Evolutionary conservation across 2,113 vertebrate genomes (phyloP), one percentile per base, ranked within the genome.

Genomic region (Sylvia atricapilla): DNA sequence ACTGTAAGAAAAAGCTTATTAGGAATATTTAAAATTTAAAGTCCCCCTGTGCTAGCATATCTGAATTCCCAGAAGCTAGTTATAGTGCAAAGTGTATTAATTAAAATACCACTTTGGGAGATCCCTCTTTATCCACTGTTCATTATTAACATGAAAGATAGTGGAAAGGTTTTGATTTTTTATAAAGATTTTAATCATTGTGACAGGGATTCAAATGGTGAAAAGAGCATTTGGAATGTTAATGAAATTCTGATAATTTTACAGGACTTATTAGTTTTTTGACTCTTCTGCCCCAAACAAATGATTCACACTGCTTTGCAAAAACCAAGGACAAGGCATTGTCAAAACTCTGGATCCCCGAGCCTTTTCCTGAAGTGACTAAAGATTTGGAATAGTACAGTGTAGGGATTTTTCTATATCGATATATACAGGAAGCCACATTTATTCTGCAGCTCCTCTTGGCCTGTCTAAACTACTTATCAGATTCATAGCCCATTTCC

Each of bases 1-100:
- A 91, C 79, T 85, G 75, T 87, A 95, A 95, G 83, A 86, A 94
- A 93, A 93, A 84, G 25, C 67, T 95, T 90, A 85, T 90, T 93
- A 90, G 53, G 73, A 91, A 72, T 95, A 91, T 91, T 95, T 91
- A 82, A 91, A 79, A 84, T 73, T 89, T 91, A 39, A 94, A 94
- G 78, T 77, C 33, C 35, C 74, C 39, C 13, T 76, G 33, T 50
- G 67, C 30, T 85, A 83, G 79, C 24, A n/a, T 76, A 74, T 90
- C 87, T 91, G 70, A 94, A 94, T 83, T 94, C 87, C 91, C 87
- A 91, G 46, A 66, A 89, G 76, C 39, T 31, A 68, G 81, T 60
- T 80, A 73, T 3, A 70, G 47, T 85, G 84, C 53, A 80, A 89
- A 90, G 72, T 93, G 35, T 88, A 90, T 94, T 95, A 93, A 95